Percentiles rank a stretch among this genome's conserved stretches.
Conservation (phyloP, 2,797 vertebrate genomes). For the Hafferia zeledoni region DNA sequence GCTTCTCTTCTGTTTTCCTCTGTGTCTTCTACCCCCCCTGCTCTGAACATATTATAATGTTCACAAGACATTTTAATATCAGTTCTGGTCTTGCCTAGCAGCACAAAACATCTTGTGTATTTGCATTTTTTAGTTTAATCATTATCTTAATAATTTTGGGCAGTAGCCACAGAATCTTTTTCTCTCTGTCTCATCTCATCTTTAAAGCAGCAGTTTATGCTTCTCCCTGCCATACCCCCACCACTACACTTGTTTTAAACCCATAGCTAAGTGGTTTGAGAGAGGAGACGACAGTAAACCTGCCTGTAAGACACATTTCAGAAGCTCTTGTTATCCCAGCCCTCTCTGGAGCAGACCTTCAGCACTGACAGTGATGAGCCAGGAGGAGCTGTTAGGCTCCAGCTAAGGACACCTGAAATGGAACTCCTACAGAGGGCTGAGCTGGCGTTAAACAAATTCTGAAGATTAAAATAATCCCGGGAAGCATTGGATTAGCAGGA, state of each 20-base stretch:
- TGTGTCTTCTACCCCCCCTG: slow-evolving; percentile 44
- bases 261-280: neutral
- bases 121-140: slow-evolving; percentile 79
- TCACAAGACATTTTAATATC: slow-evolving; percentile 68
- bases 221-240: neutral
- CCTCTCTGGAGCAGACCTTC: neutral
- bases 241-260: neutral
- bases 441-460: neutral
- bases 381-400: neutral
- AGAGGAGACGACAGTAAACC: neutral
- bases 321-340: neutral
- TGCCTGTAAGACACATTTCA: neutral
- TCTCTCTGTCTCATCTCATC: slow-evolving; percentile 2
- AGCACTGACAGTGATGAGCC: neutral
- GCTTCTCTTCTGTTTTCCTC: slow-evolving; percentile 71
- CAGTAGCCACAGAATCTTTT: slow-evolving; percentile 73
- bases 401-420: slow-evolving; percentile 2
- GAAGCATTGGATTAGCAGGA: neutral
- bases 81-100: slow-evolving; percentile 66
- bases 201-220: slow-evolving; percentile 9
- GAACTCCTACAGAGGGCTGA: neutral
- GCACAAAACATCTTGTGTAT: slow-evolving; percentile 76
- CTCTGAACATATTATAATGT: slow-evolving; percentile 69
- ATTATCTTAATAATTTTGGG: slow-evolving; percentile 77
- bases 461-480: slow-evolving; percentile 21